Base-by-base conservation (phyloP, 2,888 invertebrate species). In the Pristionchus entomophagus region DNA sequence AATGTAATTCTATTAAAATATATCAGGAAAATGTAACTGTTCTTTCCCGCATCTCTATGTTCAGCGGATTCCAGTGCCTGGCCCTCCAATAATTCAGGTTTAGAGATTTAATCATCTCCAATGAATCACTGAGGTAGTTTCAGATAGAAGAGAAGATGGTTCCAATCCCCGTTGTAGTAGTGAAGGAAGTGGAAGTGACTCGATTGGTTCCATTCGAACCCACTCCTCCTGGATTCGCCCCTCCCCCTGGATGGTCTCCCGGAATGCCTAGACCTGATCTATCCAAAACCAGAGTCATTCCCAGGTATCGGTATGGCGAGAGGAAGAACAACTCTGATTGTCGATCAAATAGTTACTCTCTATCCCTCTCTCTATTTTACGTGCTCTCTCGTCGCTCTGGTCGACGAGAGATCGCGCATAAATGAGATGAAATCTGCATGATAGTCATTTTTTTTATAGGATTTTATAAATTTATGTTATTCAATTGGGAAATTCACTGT, bases 161-260 rank as follows among this genome's bases (percentile, higher is more conserved):
- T 12, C 93, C 93, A 0, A 92, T 93, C 2, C 93, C 93, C 3
- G 92, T 93, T 12, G 91, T 93, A 0, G 92, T 93, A 14, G 93
- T 93, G n/a, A 93, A 93, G 82, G 93, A 93, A 73, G 91, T 93
- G 17, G 93, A 93, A 85, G 90, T 91, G 65, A 89, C 90, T 2
- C 88, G 88, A 26, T 83, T 92, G 35, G 91, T 93, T 14, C 93
- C 93, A 1, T 93, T 93, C 86, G 93, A 93, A 86, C 93, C 93
- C n/a, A 93, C 92, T 2, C 93, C 93, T 3, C 93, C 93, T 2
- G 93, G 93, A 12, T 93, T 92, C 73, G 92, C 89, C 14, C 92
- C 92, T 8, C 93, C 93, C 17, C 88, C 88, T 8, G 91, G 91
- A 4, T 93, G 93, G 93, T 86, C 86, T 0, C 92, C 93, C 0